Evolutionary conservation across 2,888 invertebrate species (phyloP), one percentile per base, ranked within the genome.

Genomic region (Hypomecis atomaria): DNA sequence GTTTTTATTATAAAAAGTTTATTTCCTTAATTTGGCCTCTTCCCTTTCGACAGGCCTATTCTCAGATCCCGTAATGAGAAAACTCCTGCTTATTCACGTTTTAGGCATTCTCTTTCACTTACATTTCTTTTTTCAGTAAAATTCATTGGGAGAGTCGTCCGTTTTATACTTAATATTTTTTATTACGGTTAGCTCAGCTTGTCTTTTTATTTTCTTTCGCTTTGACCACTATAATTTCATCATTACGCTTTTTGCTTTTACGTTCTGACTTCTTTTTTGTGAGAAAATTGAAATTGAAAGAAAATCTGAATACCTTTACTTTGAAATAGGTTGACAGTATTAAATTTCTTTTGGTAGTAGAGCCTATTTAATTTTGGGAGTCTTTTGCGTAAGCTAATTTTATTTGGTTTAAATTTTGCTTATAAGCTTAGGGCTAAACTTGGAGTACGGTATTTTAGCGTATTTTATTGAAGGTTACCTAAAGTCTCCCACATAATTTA

Each of bases 21-120:
- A 90, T 89, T 90, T 88, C 86, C 87, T 85, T 89, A 90, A 90
- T 89, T 89, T 86, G 82, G 79, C 78, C 78, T 81, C 78, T 76
- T 83, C 82, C 83, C 81, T 83, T 85, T 82, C 78, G 78, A 71
- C 81, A 69, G 77, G 58, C 75, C 75, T 78, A 83, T 84, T 84
- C 83, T 84, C 82, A 80, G 81, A 81, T 79, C 71, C 71, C 77
- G 78, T 81, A 84, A 84, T 84, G 78, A 65, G 65, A 79, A 82
- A 84, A 83, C 77, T 81, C 79, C 77, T 60, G 65, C 65, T 81
- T 81, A 78, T 81, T 79, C 81, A 76, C 77, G 72, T 77, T 80
- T 80, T 78, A 77, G 67, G 72, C 54, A 76, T 80, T 79, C 79
- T 76, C 76, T 78, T 79, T 80, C 72, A 78, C 77, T 78, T 76